Percentiles rank a stretch among this genome's conserved stretches.
Evolutionary conservation across 2,113 vertebrate species (phyloP).

Genomic region (Microtus ochrogaster): DNA sequence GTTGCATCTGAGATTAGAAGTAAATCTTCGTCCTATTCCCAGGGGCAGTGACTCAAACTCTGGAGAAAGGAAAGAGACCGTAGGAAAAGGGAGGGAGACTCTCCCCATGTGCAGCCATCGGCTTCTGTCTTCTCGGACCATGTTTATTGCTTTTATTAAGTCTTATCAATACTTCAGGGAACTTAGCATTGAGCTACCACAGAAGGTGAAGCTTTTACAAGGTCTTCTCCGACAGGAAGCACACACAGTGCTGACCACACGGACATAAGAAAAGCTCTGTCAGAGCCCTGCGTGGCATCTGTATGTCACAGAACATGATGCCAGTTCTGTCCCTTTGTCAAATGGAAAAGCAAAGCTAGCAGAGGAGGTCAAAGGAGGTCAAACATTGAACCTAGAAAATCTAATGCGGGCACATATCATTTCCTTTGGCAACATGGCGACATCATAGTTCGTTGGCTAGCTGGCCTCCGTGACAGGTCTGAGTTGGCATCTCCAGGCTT

Average conservation of each 20-base stretch:
- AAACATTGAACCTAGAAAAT: conserved; percentile 18
- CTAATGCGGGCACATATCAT: not conserved
- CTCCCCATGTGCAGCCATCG: not conserved
- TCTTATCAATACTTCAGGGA: not conserved
- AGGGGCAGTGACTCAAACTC: not conserved
- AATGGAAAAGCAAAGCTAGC: conserved; percentile 2
- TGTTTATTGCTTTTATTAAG: not conserved
- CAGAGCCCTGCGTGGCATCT: not conserved
- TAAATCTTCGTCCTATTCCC: not conserved
- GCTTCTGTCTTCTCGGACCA: not conserved
- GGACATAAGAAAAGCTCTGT: not conserved
- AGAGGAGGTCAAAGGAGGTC: not conserved
- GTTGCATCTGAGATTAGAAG: not conserved
- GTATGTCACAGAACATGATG: not conserved
- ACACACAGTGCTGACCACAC: not conserved
- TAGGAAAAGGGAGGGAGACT: not conserved
- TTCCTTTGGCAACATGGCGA: not conserved
- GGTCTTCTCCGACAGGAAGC: not conserved
- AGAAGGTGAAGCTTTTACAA: not conserved
- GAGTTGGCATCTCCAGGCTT: not conserved
- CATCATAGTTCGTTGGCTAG: not conserved
- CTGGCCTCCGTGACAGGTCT: not conserved
- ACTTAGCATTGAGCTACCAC: not conserved
- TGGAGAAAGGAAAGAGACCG: not conserved
- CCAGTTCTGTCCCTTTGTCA: not conserved